Base-by-base conservation (phyloP, 2,797 vertebrate genomes). In the Hirundo rustica region DNA sequence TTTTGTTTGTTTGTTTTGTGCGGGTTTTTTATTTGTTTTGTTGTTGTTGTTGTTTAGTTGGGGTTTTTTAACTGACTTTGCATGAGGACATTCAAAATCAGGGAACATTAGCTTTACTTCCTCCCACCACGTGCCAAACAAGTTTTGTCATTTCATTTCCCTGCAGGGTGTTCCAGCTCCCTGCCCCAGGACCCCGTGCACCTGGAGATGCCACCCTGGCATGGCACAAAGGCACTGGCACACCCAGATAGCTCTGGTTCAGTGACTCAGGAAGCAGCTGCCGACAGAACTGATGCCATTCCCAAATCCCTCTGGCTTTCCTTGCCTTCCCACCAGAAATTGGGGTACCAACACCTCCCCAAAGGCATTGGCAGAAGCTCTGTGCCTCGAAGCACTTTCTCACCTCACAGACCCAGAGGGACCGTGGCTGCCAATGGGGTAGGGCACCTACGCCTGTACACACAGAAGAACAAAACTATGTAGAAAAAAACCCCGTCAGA, bases 151-250 rank as follows among this genome's bases (percentile, higher is more conserved):
- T 64, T 73, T 87, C 13, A 22, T n/a, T 64, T 48, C 51, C 10
- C 32, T 82, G 10, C 44, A 60, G 36, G 2, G 16, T 18, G 7
- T 74, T 38, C 65, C 85, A 79, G 48, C 29, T 48, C 29, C 67
- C 15, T 71, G 64, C 11, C 23, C 18, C 26, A 16, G 44, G 34
- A 42, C 4, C 3, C n/a, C 0, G 0, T 4, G 5, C 32, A 53
- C 42, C 23, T 58, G 17, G 50, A 44, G 21, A 40, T 42, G 54
- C 58, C 70, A 34, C 38, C 36, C 34, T 5, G 51, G 21, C 45
- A 57, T 1, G 5, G 44, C 54, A 1, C 0, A 0, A 65, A 65
- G 13, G 48, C 0, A 1, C 36, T 1, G 1, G 21, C 1, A 7
- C 30, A 62, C 18, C 18, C 51, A 13, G 12, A 0, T 3, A 25